Base-by-base conservation (phyloP, 2,797 vertebrate genomes). In the Arrhamphus sclerolepis region DNA sequence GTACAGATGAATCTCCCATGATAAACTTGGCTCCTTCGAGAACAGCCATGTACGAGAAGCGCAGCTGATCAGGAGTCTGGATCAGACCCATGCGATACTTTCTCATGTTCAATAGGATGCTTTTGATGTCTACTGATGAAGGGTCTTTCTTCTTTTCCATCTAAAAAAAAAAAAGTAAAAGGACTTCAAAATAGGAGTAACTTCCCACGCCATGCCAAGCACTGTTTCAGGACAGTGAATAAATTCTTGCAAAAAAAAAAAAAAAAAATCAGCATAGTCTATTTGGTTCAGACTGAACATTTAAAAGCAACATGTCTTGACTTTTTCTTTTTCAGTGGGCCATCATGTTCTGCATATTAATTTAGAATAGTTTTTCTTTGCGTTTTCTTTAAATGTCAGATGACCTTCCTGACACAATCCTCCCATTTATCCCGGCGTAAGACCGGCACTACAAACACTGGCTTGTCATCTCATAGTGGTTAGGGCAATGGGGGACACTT, bases 41-140 rank as follows among this genome's bases (percentile, higher is more conserved):
- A 31, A 98, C 95, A 21, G 97, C 95, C 58, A 98, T 71, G 88
- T 97, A 98, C 49, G 97, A 99, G 89, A 99, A 99, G 1, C 97
- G 95, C 42, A 98, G 94, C 89, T 99, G 97, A 73, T 98, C 96
- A 0, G 96, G 95, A 0, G 97, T 99, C 89, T 99, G 97, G 80
- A 99, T 99, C 41, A 99, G 95, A 0, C 97, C 97, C 97, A 98
- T 99, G 31, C 97, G 92, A 73, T 94, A 97, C 48, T 93, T 96
- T 69, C 97, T 93, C 97, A 99, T 99, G 56, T 98, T 95, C 55
- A 99, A 80, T 9, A 99, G 91, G 62, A 98, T 94, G 71, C 91
- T 93, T 72, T 95, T 96, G 18, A 99, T 95, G 39, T 98, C 94
- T 64, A 98, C 96, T 0, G 93, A 95, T 7, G 94, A 95, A 1